Base-by-base conservation (phyloP, 2,888 invertebrate species). In the Psococerastis gibbosa region DNA sequence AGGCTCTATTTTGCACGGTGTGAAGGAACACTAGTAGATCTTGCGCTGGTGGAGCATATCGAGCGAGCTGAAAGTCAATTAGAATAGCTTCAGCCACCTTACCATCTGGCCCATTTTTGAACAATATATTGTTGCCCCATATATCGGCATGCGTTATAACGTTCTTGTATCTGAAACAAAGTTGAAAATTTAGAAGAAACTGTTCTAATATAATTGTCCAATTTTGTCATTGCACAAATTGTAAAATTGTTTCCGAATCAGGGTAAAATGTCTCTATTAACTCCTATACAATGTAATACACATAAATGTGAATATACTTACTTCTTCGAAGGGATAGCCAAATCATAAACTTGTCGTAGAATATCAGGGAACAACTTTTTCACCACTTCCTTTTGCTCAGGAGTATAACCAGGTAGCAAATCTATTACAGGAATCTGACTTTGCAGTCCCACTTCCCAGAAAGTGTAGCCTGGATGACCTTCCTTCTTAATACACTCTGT, bases 201-300 rank as follows among this genome's bases (percentile, higher is more conserved):
- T n/a, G n/a, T n/a, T n/a, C n/a, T n/a, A n/a, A n/a, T n/a, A n/a
- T n/a, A 72, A 69, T 23, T 54, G 55, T 1, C 60, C 57, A 23
- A 60, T 52, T 15, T 59, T 55, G 44, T 52, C 42, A 13, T n/a
- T 9, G 32, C 42, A 32, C 32, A 42, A 42, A 31, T 32, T 42
- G 20, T 31, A 13, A 42, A 2, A 2, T 15, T 20, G 31, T 42
- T 42, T 33, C 17, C 17, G 17, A 16, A 33, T 9, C 33, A 16
- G 17, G 3, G 17, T 6, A 5, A 33, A 33, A 33, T 6, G n/a
- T n/a, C n/a, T 5, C n/a, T n/a, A n/a, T n/a, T n/a, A n/a, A n/a
- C n/a, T n/a, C n/a, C n/a, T n/a, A n/a, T n/a, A n/a, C n/a, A n/a
- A n/a, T n/a, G n/a, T n/a, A n/a, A n/a, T n/a, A n/a, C n/a, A n/a